phyloP scores from a whole-genome alignment of 2,797 vertebrate genomes.

The Discoglossus pictus region DNA sequence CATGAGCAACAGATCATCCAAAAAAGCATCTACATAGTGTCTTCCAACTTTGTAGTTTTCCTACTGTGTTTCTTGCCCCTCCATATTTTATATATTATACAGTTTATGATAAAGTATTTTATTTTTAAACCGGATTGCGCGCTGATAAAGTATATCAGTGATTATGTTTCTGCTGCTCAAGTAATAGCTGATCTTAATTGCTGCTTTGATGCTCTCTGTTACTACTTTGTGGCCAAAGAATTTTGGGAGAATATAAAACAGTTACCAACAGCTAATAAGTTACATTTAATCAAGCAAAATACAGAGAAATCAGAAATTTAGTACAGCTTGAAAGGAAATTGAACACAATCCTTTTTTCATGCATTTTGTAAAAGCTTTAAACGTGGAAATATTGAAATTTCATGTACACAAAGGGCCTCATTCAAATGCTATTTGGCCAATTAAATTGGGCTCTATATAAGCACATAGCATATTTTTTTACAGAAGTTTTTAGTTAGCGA shows the following conservation, averaged over 20 bases:
- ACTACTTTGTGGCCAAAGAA: constrained; percentile 75
- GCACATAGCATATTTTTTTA: too few species aligned
- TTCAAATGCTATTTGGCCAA: too few species aligned
- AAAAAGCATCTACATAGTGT: constrained; percentile 61
- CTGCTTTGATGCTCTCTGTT: constrained; percentile 77
- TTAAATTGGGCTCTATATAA: too few species aligned
- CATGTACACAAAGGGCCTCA: too few species aligned
- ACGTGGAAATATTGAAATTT: too few species aligned
- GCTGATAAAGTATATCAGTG: neutral
- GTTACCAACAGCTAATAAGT: constrained; percentile 9
- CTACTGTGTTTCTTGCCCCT: constrained; percentile 72
- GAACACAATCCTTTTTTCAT: too few species aligned
- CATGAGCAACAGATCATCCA: constrained; percentile 51
- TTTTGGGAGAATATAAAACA: constrained; percentile 53
- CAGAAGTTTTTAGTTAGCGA: too few species aligned
- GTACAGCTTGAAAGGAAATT: too few species aligned
- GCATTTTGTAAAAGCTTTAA: too few species aligned
- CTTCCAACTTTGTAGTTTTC: constrained; percentile 66
- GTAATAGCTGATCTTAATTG: constrained; percentile 78
- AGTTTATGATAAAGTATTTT: neutral
- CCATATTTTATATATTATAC: constrained; percentile 36
- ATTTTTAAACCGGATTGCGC: fast-evolving
- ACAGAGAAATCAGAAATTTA: constrained; percentile 30
- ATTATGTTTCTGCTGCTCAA: constrained; percentile 15
- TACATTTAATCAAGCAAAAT: constrained; percentile 8